A percentile compares a stretch with the other conserved stretches of the same genome.
phyloP scores from a whole-genome alignment of 2,888 invertebrate species.

The Tenthredo distinguenda region DNA sequence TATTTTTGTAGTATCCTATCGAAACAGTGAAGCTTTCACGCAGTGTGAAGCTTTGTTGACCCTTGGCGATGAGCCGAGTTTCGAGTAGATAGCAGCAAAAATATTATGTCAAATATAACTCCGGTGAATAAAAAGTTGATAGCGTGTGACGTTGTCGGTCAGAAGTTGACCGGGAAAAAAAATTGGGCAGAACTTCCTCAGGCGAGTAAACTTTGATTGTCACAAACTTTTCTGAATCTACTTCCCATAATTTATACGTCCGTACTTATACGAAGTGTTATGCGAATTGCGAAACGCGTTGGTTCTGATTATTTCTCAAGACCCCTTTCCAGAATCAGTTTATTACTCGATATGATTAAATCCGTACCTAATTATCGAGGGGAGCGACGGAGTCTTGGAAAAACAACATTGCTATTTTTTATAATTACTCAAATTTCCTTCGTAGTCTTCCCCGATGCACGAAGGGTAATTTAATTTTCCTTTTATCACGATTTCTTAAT shows the following conservation, averaged over 20 bases:
- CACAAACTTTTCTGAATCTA: not conserved
- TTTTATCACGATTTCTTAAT: slow-evolving; percentile 15
- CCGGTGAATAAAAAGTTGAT: not conserved
- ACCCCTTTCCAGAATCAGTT: not conserved
- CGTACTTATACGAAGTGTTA: not conserved
- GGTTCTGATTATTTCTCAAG: not conserved
- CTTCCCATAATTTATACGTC: not conserved
- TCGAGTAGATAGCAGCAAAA: not conserved
- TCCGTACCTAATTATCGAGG: not conserved
- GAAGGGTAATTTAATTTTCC: slow-evolving; percentile 10
- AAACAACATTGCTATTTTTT: not conserved
- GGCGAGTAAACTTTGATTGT: slow-evolving; percentile 3
- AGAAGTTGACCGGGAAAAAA: not conserved
- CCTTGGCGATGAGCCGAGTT: slow-evolving; percentile 24
- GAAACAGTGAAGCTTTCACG: slow-evolving; percentile 9
- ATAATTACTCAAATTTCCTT: slow-evolving; percentile 5
- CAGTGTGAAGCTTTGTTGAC: not conserved
- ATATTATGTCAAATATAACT: not conserved
- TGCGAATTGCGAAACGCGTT: not conserved
- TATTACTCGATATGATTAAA: not conserved
- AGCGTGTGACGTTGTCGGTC: not conserved
- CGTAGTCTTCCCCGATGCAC: not conserved
- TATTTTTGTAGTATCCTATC: slow-evolving; percentile 9
- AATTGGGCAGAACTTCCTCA: slow-evolving; percentile 9
- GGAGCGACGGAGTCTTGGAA: not conserved